phyloP scores from a whole-genome alignment of 2,888 invertebrate genomes.

The Lutraria lutraria region DNA sequence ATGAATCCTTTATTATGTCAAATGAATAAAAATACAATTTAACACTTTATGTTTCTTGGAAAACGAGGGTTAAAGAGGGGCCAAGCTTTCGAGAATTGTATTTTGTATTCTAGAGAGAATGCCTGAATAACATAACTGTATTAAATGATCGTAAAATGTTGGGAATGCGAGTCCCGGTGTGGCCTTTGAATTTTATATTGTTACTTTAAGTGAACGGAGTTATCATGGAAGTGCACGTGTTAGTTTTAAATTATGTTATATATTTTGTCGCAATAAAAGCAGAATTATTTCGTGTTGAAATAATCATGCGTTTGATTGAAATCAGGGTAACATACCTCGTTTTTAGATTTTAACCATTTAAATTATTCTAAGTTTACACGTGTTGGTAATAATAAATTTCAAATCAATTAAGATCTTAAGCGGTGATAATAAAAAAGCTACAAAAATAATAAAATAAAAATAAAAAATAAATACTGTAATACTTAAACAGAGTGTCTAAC shows the following conservation, averaged over 20 bases:
- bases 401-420: constrained; percentile 20
- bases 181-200: not conserved
- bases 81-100: not conserved
- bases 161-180: not conserved
- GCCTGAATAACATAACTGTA: not conserved
- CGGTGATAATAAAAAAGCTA: not conserved
- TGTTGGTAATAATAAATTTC: constrained; percentile 23
- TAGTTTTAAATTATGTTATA: constrained; percentile 23
- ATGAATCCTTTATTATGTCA: too few species aligned
- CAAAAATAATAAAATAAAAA: constrained; percentile 9
- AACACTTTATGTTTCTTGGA: not conserved
- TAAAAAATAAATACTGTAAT: not conserved
- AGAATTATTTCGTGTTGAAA: not conserved
- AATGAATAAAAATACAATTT: too few species aligned
- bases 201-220: not conserved
- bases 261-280: constrained; percentile 4
- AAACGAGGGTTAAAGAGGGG: not conserved
- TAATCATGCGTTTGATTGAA: not conserved
- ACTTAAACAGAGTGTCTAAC: constrained; percentile 7
- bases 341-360: not conserved
- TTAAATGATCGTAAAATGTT: not conserved
- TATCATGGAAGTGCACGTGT: constrained; percentile 4
- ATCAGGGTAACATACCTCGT: not conserved
- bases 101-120: not conserved
- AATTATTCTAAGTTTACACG: constrained; percentile 4